Percentiles rank a stretch among this genome's conserved stretches.
phyloP scores from a whole-genome alignment of 1,140 invertebrate genomes.

The Oedothorax gibbosus region DNA sequence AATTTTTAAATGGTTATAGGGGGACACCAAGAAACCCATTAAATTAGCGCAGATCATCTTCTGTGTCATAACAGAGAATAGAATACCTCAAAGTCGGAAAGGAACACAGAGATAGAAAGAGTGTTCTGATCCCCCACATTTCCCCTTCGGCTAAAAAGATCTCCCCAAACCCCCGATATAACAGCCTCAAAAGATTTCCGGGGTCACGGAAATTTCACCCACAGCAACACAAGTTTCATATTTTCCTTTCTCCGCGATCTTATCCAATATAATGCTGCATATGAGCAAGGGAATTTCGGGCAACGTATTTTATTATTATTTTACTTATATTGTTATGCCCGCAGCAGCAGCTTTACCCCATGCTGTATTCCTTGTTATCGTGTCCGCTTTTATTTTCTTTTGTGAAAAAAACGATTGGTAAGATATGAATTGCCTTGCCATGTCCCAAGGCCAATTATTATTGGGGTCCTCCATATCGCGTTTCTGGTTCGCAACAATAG shows the following conservation, averaged over 20 bases:
- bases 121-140: not conserved
- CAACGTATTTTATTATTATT: slow-evolving; percentile 10
- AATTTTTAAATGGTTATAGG: too few species aligned
- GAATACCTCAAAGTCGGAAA: too few species aligned
- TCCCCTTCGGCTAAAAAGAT: slow-evolving; percentile 17
- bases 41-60: too few species aligned
- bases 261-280: slow-evolving; percentile 46
- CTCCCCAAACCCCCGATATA: not conserved
- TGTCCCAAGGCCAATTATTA: slow-evolving; percentile 54
- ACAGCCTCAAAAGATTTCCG: slow-evolving; percentile 44
- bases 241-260: slow-evolving; percentile 22
- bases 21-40: too few species aligned
- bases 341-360: not conserved
- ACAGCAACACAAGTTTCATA: slow-evolving; percentile 39
- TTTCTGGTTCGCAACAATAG: slow-evolving; percentile 3
- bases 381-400: slow-evolving; percentile 4
- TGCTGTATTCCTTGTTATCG: slow-evolving; percentile 33
- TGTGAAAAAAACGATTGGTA: slow-evolving; percentile 15
- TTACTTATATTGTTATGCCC: slow-evolving; percentile 20
- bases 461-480: slow-evolving; percentile 30
- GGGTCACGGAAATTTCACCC: slow-evolving; percentile 40
- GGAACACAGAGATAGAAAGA: too few species aligned
- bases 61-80: too few species aligned
- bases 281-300: slow-evolving; percentile 50
- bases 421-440: slow-evolving; percentile 44